Evolutionary conservation across 2,797 vertebrate genomes (phyloP).

Genomic region (Paramormyrops hopkinsi): DNA sequence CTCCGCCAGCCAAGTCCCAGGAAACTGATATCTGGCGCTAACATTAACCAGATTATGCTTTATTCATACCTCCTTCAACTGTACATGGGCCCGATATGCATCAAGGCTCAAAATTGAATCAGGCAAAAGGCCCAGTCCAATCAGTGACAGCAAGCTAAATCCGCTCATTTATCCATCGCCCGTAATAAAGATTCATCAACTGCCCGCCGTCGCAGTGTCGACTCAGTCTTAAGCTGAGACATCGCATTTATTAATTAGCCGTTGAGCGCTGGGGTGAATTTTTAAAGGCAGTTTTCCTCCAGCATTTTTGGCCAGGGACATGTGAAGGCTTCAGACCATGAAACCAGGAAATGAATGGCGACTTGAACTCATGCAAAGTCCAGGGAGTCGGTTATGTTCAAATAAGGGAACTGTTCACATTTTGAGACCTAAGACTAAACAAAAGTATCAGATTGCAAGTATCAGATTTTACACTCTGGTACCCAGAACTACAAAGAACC

Average conservation of each 20-base stretch:
- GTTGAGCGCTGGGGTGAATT: neutral
- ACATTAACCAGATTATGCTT: neutral
- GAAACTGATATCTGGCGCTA: neutral
- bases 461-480: neutral
- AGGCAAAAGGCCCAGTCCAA: neutral
- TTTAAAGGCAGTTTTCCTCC: neutral
- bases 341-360: neutral
- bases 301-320: neutral
- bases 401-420: neutral
- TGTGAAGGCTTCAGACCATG: neutral
- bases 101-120: neutral
- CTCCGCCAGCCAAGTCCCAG: neutral
- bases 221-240: too few relatives aligned
- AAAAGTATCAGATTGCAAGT: neutral
- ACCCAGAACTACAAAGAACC: neutral
- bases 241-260: neutral
- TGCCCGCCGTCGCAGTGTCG: neutral
- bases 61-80: neutral
- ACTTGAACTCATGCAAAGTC: neutral
- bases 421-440: neutral
- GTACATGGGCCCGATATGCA: neutral
- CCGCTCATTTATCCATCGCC: neutral
- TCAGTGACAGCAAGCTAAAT: neutral
- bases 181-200: neutral
- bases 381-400: neutral